Evolutionary conservation across 2,113 vertebrate genomes (phyloP).

Genomic region (Dipodomys spectabilis): DNA sequence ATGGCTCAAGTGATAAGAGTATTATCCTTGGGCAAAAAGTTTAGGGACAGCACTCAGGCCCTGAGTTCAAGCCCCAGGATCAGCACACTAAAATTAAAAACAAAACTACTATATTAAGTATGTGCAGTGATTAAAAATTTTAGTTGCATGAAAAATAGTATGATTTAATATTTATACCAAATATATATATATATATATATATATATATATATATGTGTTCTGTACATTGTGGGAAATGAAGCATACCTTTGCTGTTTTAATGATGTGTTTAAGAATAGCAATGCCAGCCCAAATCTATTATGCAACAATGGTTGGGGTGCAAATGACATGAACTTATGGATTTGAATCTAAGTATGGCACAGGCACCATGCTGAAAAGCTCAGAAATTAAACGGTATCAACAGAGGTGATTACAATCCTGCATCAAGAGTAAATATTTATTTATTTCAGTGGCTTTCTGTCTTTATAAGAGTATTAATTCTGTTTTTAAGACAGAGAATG

Average conservation of each 20-base stretch:
- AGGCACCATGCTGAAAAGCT: background rate
- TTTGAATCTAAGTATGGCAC: background rate
- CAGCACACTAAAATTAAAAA: background rate
- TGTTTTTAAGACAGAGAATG: background rate
- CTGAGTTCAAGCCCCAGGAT: too few relatives aligned
- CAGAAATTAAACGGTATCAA: background rate
- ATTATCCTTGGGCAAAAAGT: too few relatives aligned
- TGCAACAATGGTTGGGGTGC: background rate
- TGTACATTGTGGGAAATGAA: background rate
- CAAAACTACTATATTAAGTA: too few relatives aligned
- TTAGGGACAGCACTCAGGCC: too few relatives aligned
- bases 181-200: background rate
- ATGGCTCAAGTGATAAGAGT: too few relatives aligned
- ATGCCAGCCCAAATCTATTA: background rate
- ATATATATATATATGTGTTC: background rate
- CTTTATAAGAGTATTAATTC: background rate
- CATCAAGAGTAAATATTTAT: background rate
- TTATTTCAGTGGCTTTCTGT: background rate
- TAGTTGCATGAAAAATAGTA: background rate
- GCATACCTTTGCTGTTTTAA: background rate
- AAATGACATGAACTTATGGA: background rate
- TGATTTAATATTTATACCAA: background rate
- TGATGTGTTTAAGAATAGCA: background rate
- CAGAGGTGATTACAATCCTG: background rate
- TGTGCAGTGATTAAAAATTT: conserved; percentile 16